Base-by-base conservation (phyloP, 2,888 invertebrate genomes). In the Agelastica alni region DNA sequence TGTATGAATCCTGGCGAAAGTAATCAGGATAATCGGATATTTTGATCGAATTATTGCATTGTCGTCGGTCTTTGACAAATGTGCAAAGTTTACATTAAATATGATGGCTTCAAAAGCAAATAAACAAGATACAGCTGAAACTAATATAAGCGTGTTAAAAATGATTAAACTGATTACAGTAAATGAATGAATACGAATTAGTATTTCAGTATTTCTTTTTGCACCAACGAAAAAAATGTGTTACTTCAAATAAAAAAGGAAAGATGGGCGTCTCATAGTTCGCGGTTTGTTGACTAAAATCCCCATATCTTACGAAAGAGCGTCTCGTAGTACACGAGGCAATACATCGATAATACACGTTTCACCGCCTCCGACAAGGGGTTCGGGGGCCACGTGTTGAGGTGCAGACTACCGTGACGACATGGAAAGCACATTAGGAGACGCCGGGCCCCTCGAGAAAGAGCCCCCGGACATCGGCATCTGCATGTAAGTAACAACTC, bases 381-480 rank as follows among this genome's bases (percentile, higher is more conserved):
- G 65, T 62, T 60, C 64, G 69, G 69, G 68, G 68, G 62, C 70
- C 78, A 78, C 77, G 76, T 78, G 78, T 78, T 75, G 75, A 76
- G 76, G 77, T 75, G 73, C 70, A 64, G 66, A 66, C 66, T 65
- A 65, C 65, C 69, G 69, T 64, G 72, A 69, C 70, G 74, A 78
- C 78, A 78, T 69, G 78, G 70, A 77, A 77, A 77, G 74, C 75
- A 77, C 77, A 77, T 77, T 77, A 77, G 77, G 70, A 68, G 65
- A 66, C 62, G 62, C 58, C 64, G 66, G 61, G 61, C 69, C 68
- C 70, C 66, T 64, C 61, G 61, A 66, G 70, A 66, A 51, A 62
- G 64, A 17, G 63, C 71, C 68, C 63, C 65, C 65, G 70, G 70
- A 67, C 67, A 70, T 66, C 65, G 58, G 63, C 69, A 68, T 71